Evolutionary conservation across 2,797 vertebrate genomes (phyloP), one percentile per base, ranked within the genome.

Genomic region (Alectoris magna): DNA sequence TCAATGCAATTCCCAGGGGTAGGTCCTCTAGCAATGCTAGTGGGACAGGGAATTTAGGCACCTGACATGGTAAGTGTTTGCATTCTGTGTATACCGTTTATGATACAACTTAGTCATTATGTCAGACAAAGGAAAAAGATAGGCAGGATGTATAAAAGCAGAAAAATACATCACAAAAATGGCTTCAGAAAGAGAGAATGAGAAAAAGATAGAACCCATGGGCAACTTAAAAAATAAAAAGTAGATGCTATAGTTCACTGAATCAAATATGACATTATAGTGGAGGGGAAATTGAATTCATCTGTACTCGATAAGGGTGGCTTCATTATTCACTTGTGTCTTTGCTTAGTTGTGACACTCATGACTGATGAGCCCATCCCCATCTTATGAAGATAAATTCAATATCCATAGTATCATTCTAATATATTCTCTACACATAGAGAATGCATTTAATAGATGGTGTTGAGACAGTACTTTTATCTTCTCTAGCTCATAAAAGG

Each of bases 221-320:
- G 93, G 95, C 92, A 97, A 97, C 95, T 97, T 97, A 95, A 96
- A 96, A 97, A 96, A 97, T 97, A 97, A 97, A 97, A 98, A 97
- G 96, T 96, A 97, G 94, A 95, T 94, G 96, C 91, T 95, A 94
- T 94, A 96, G 94, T 95, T 96, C 94, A 96, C 94, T 96, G 96
- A 97, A 97, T 98, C 97, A 97, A 97, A 96, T 94, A 97, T 96
- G 96, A 97, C 95, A 96, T 97, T 97, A 96, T 90, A 96, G 96
- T 95, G 83, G 94, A 96, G 87, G 97, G 96, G 96, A 97, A 98
- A 97, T 97, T 97, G 97, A 97, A 97, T 96, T 97, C 96, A 97
- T 97, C 96, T 96, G 96, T 90, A 94, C 95, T 94, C 84, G 73
- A 96, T 97, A 97, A 97, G 94, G 87, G 92, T 96, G 95, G 92